These are phyloP conservation scores for Sialis fuliginosa DNA, from an alignment of 2,888 invertebrate genomes.

Conservation along the genomic window DNA sequence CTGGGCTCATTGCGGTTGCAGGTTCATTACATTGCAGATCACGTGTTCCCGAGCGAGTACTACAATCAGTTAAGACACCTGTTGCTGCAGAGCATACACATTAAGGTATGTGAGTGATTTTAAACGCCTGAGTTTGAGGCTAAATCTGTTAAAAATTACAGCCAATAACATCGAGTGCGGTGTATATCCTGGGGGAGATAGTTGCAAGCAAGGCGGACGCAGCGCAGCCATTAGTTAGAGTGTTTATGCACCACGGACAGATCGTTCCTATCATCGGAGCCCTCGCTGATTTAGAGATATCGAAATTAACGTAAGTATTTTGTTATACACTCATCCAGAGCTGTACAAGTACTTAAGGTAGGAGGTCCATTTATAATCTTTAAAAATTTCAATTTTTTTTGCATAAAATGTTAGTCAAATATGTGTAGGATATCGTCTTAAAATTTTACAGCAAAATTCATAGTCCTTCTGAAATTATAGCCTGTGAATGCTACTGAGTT, in stretches of 20 bases:
- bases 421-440: too few species aligned
- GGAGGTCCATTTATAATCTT: too few species aligned
- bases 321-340: conserved; percentile 2
- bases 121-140: neutral
- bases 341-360: neutral
- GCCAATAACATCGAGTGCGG: conserved; percentile 64
- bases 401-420: too few species aligned
- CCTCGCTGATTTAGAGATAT: conserved; percentile 74
- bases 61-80: conserved; percentile 64
- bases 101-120: conserved; percentile 29
- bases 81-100: conserved; percentile 51
- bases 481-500: too few species aligned
- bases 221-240: conserved; percentile 71
- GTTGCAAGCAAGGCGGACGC: conserved; percentile 75
- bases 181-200: conserved; percentile 72
- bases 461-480: too few species aligned
- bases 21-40: conserved; percentile 76
- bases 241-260: conserved; percentile 73
- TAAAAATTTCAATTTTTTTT: too few species aligned
- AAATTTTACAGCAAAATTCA: too few species aligned
- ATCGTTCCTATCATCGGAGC: conserved; percentile 70
- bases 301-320: conserved; percentile 63
- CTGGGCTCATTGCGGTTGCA: conserved; percentile 72
- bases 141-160: too few species aligned
- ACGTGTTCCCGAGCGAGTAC: conserved; percentile 68